Evolutionary conservation across 2,113 vertebrate genomes (phyloP).

Genomic region (Pygoscelis antarcticus): DNA sequence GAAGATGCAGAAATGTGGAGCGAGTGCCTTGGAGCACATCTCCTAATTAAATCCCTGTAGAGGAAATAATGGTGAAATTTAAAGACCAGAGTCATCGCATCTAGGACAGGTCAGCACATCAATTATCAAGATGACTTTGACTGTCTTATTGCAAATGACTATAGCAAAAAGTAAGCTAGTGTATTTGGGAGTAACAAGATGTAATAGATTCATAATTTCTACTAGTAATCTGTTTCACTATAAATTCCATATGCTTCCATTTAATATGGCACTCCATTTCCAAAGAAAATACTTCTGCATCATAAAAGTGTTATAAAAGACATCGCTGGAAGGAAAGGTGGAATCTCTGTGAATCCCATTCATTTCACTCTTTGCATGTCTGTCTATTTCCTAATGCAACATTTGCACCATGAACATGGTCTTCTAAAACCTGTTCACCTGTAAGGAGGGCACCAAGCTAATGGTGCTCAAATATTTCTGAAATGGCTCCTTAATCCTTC

Average conservation of each 20-base stretch:
- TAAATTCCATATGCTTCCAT: background rate
- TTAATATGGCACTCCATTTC: background rate
- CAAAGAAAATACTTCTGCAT: background rate
- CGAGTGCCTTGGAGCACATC: background rate
- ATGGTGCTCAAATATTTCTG: background rate
- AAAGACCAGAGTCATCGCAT: background rate
- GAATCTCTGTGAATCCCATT: background rate
- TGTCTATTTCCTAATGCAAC: background rate
- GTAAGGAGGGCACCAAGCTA: background rate
- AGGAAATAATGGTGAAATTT: background rate
- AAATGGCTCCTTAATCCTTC: background rate
- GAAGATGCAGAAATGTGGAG: background rate
- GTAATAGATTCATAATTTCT: background rate
- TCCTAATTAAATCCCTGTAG: conserved; percentile 1
- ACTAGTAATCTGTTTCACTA: background rate
- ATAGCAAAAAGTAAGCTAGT: background rate
- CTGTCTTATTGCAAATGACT: background rate
- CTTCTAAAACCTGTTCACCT: background rate
- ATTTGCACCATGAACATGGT: background rate
- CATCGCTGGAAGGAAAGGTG: background rate
- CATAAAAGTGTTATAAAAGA: background rate
- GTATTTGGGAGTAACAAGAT: background rate
- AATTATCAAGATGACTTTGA: background rate
- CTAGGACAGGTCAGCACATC: background rate
- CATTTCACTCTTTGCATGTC: background rate